A percentile compares a stretch with the other conserved stretches of the same genome.
These are phyloP conservation scores for Epinephelus malabaricus DNA, from an alignment of 2,797 vertebrate genomes.

Conservation along the genomic window DNA sequence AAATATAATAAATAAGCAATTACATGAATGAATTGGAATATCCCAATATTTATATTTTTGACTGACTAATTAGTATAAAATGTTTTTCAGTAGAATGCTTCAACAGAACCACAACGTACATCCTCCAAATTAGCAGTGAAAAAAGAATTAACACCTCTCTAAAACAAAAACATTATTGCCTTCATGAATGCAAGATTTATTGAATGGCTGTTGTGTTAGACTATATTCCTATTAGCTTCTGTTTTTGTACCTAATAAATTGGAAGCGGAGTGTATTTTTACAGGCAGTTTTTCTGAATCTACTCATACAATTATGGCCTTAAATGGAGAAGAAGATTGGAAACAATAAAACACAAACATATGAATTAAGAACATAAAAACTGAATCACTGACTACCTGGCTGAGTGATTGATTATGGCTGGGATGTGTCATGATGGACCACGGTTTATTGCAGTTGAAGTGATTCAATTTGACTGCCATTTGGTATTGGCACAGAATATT, in stretches of 20 bases:
- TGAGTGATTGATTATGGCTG: neutral
- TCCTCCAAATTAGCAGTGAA: neutral
- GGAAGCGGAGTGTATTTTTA: neutral
- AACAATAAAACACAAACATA: neutral
- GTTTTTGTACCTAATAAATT: neutral
- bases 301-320: neutral
- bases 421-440: neutral
- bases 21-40: neutral
- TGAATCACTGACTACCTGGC: neutral
- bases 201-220: neutral
- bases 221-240: neutral
- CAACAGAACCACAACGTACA: neutral
- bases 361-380: neutral
- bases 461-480: conserved; percentile 29
- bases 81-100: neutral
- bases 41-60: too few relatives aligned
- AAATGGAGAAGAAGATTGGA: neutral
- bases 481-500: neutral
- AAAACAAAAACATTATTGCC: neutral
- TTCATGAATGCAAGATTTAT: neutral
- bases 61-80: neutral
- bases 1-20: neutral
- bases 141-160: too few relatives aligned
- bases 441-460: neutral
- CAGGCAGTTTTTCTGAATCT: neutral